These are phyloP conservation scores for Epiblema foenella DNA, from an alignment of 2,888 invertebrate genomes.

Conservation along the genomic window DNA sequence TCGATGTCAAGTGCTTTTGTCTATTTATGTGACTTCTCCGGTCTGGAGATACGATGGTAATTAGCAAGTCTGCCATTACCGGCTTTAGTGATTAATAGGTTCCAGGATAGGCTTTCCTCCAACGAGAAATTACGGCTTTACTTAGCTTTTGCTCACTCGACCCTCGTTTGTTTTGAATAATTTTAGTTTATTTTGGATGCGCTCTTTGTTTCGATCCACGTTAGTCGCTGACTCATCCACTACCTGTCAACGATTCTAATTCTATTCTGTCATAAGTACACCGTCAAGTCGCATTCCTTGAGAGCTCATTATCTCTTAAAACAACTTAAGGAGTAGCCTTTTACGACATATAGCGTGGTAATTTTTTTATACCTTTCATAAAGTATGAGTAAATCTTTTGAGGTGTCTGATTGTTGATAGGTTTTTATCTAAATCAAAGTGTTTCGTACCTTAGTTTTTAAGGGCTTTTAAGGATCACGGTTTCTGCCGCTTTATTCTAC, in stretches of 20 bases:
- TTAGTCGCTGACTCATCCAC: conserved; percentile 68
- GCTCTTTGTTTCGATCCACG: conserved; percentile 53
- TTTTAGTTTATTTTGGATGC: conserved; percentile 34
- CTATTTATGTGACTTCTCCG: conserved; percentile 64
- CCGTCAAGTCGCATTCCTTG: conserved; percentile 70
- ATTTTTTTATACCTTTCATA: conserved; percentile 22
- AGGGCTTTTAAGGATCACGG: conserved; percentile 48
- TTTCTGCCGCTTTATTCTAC: neutral
- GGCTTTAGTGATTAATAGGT: conserved; percentile 68
- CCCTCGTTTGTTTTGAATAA: conserved; percentile 50
- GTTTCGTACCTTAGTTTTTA: conserved; percentile 43
- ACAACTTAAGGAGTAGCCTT: conserved; percentile 65
- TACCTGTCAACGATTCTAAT: conserved; percentile 77
- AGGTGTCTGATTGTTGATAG: conserved; percentile 6
- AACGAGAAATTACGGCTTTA: conserved; percentile 56
- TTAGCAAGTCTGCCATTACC: conserved; percentile 68
- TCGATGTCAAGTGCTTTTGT: conserved; percentile 57
- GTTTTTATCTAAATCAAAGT: neutral
- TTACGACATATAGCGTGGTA: conserved; percentile 31
- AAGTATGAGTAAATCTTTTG: conserved; percentile 15
- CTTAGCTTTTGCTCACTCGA: conserved; percentile 53
- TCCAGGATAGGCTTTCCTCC: conserved; percentile 55
- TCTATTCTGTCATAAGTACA: conserved; percentile 69
- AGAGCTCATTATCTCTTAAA: conserved; percentile 76
- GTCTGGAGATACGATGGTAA: conserved; percentile 61